These are phyloP conservation scores for Arctopsyche grandis DNA, from an alignment of 1,140 invertebrate species.

Conservation along the genomic window DNA sequence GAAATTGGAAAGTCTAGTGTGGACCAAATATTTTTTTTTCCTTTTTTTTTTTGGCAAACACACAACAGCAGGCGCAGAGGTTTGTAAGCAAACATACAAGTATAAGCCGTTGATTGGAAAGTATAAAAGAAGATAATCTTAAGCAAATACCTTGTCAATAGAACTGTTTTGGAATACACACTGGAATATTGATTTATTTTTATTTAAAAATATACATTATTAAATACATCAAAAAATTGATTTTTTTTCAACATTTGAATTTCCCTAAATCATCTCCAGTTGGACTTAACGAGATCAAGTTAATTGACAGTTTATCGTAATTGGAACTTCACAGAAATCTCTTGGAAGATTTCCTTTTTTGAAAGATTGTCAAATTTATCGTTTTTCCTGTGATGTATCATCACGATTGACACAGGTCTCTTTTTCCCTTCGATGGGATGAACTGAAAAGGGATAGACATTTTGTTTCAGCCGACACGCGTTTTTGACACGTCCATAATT, in stretches of 20 bases:
- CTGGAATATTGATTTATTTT: too few relatives aligned
- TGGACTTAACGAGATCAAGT: not conserved
- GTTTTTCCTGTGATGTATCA: not conserved
- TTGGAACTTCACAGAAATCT: not conserved
- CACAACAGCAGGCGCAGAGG: not conserved
- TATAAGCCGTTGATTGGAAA: slow-evolving; percentile 18
- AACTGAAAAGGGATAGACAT: slow-evolving; percentile 12
- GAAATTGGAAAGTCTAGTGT: slow-evolving; percentile 25
- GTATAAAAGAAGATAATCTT: not conserved
- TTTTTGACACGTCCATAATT: not conserved
- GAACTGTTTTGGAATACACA: not conserved
- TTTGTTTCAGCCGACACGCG: not conserved
- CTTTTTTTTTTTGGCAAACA: not conserved
- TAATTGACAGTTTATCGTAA: slow-evolving; percentile 11
- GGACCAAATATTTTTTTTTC: not conserved
- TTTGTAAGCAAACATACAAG: not conserved
- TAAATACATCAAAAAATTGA: too few relatives aligned
- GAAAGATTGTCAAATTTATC: slow-evolving; percentile 12
- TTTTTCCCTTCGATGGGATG: not conserved
- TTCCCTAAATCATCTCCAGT: too few relatives aligned
- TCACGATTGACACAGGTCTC: slow-evolving; percentile 6
- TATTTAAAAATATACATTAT: too few relatives aligned
- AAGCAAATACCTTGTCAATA: not conserved
- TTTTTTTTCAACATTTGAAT: too few relatives aligned
- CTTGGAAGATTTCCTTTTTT: not conserved